Percentiles rank a stretch among this genome's conserved stretches.
These are phyloP conservation scores for Peromyscus leucopus DNA, from an alignment of 2,113 vertebrate genomes.

Conservation along the genomic window DNA sequence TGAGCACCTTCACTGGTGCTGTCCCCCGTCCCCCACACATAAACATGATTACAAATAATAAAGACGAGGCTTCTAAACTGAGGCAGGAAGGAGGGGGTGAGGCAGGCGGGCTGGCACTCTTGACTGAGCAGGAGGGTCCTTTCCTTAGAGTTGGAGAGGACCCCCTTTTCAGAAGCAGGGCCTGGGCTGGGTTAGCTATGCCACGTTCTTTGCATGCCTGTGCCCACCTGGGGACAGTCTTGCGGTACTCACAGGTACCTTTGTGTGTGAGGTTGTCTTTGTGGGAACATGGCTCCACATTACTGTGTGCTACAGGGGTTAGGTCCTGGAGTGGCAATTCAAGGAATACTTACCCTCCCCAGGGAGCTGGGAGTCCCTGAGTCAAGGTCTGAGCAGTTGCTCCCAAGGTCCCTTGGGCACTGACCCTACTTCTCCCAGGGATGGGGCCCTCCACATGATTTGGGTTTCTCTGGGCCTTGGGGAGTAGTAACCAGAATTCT, in stretches of 20 bases:
- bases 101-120: not conserved
- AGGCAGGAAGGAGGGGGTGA: not conserved
- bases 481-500: not conserved
- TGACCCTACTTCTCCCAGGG: not conserved
- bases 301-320: not conserved
- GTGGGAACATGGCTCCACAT: not conserved
- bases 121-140: not conserved
- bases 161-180: too few relatives aligned
- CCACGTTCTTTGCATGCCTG: not conserved
- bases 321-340: not conserved
- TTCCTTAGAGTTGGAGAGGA: not conserved
- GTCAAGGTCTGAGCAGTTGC: not conserved
- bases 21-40: too few relatives aligned
- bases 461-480: not conserved
- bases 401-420: not conserved
- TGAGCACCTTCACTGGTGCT: not conserved
- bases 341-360: not conserved
- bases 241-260: accelerated
- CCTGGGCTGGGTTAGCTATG: not conserved
- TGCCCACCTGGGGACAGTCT: not conserved
- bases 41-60: not conserved
- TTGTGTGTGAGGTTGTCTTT: too few relatives aligned
- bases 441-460: not conserved
- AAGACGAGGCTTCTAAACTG: not conserved
- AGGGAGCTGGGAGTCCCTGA: not conserved